phyloP scores from a whole-genome alignment of 2,797 vertebrate species.

The Pogoniulus pusillus region DNA sequence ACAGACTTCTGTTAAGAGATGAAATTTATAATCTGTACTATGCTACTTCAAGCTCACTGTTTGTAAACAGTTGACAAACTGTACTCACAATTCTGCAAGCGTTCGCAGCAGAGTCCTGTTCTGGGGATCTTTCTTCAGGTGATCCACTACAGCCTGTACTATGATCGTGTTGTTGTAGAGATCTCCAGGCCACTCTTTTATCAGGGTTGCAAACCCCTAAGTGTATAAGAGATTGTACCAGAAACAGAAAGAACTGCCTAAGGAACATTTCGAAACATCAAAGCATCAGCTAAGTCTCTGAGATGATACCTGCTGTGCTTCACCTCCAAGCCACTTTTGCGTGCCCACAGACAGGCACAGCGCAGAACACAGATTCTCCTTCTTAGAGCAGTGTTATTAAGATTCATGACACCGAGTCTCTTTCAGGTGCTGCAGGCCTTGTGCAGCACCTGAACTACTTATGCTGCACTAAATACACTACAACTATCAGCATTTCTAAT shows the following conservation, averaged over 20 bases:
- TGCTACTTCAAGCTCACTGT: background rate
- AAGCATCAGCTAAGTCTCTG: constrained; percentile 8
- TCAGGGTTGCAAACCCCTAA: constrained; percentile 93
- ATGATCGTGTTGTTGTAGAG: constrained; percentile 96
- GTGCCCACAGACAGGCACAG: background rate
- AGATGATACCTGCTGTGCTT: constrained; percentile 15
- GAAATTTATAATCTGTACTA: background rate
- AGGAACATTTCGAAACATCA: constrained; percentile 23
- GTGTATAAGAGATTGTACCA: constrained; percentile 22
- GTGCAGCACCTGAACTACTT: background rate
- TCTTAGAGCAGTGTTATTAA: constrained; percentile 3
- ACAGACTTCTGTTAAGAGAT: background rate
- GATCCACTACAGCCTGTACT: constrained; percentile 92
- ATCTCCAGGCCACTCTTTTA: constrained; percentile 96
- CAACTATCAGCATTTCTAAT: background rate
- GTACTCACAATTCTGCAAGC: constrained; percentile 92
- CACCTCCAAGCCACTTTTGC: constrained; percentile 17
- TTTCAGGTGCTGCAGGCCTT: background rate
- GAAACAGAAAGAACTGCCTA: constrained; percentile 28
- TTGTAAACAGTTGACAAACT: background rate
- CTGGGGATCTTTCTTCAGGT: constrained; percentile 89
- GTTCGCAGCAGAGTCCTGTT: constrained; percentile 91
- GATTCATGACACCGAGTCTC: background rate
- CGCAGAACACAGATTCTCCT: constrained; percentile 4
- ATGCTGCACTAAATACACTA: background rate